These are phyloP conservation scores for Elegia similella DNA, from an alignment of 2,888 invertebrate species.

Conservation along the genomic window DNA sequence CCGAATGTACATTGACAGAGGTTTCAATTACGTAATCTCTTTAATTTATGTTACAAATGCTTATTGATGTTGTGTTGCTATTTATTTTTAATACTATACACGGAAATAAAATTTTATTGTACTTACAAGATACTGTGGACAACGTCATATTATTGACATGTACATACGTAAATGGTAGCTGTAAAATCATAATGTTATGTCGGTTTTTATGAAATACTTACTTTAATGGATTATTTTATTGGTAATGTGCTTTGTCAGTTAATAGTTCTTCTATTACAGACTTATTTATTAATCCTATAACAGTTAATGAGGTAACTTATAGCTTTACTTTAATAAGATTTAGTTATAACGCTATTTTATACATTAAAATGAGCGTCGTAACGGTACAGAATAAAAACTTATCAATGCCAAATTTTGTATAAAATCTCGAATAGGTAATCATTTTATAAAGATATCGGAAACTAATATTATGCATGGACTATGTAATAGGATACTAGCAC, in stretches of 20 bases:
- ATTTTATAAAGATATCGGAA: constrained; percentile 20
- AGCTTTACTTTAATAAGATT: no score
- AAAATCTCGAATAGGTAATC: background rate
- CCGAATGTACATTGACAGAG: background rate
- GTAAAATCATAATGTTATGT: constrained; percentile 5
- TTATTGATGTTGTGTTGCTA: constrained; percentile 3
- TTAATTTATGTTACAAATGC: background rate
- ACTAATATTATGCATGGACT: constrained; percentile 25
- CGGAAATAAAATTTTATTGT: constrained; percentile 11
- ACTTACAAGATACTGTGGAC: constrained; percentile 9
- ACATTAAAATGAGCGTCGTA: no score
- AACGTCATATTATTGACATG: constrained; percentile 6
- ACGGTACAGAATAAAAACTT: no score
- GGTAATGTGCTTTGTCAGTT: background rate
- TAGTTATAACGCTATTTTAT: no score
- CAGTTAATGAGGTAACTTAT: no score
- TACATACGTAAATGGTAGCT: background rate
- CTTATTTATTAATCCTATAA: no score
- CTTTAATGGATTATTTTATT: constrained; percentile 18
- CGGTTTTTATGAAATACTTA: constrained; percentile 10
- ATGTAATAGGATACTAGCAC: constrained; percentile 24
- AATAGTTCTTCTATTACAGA: background rate
- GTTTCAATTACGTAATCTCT: background rate
- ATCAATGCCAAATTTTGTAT: background rate
- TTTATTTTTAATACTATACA: constrained; percentile 13